Evolutionary conservation across 1,140 invertebrate genomes (phyloP).

Genomic region (Drosophila tristis): DNA sequence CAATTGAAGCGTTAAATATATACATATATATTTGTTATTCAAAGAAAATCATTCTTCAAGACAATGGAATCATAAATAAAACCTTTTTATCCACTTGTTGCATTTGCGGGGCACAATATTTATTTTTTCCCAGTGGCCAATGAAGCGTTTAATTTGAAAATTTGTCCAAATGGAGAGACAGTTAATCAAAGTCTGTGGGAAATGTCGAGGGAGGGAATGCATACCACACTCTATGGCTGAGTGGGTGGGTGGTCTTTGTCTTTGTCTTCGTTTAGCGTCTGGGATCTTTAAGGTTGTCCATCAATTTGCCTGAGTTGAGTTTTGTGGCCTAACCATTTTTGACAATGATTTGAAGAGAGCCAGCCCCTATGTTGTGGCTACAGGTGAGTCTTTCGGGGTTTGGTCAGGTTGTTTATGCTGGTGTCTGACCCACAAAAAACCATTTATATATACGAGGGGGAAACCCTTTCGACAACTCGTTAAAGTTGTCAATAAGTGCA

Average conservation of each 20-base stretch:
- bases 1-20: slow-evolving; percentile 59
- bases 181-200: slow-evolving; percentile 56
- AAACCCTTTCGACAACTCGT: slow-evolving; percentile 59
- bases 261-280: slow-evolving; percentile 24
- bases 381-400: background rate
- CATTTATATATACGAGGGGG: slow-evolving; percentile 59
- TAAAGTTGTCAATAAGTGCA: slow-evolving; percentile 83
- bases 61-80: slow-evolving; percentile 55
- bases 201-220: slow-evolving; percentile 4
- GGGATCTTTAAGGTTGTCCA: slow-evolving; percentile 30
- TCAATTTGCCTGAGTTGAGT: slow-evolving; percentile 51
- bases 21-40: slow-evolving; percentile 2
- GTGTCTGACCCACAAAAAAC: slow-evolving; percentile 50
- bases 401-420: slow-evolving; percentile 35
- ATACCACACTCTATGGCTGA: background rate
- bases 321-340: slow-evolving; percentile 6
- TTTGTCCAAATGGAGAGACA: slow-evolving; percentile 54
- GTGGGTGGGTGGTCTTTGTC: slow-evolving; percentile 49
- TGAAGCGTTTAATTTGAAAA: slow-evolving; percentile 72
- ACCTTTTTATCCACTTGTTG: slow-evolving; percentile 28
- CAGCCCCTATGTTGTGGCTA: slow-evolving; percentile 18
- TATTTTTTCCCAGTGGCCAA: slow-evolving; percentile 54
- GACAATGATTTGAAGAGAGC: slow-evolving; percentile 48
- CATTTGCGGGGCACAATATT: slow-evolving; percentile 2
- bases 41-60: slow-evolving; percentile 31